These are phyloP conservation scores for Oryzias celebensis DNA, from an alignment of 2,113 vertebrate species.

Conservation along the genomic window DNA sequence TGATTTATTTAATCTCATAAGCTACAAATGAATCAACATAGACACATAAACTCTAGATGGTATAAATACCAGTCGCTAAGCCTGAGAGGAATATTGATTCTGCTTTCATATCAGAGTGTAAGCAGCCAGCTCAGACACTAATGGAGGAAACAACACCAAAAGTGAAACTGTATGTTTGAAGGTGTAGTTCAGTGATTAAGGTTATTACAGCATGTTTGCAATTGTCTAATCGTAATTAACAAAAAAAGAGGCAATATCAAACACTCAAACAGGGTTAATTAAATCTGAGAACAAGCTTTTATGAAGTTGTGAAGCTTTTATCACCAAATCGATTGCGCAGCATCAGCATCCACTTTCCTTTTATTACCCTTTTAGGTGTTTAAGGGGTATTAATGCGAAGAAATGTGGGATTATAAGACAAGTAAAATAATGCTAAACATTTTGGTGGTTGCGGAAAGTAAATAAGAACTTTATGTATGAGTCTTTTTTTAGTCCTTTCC, in stretches of 20 bases:
- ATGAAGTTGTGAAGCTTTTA: slow-evolving; percentile 39
- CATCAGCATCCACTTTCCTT: slow-evolving; percentile 32
- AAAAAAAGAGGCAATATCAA: not conserved
- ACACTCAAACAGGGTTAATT: slow-evolving; percentile 24
- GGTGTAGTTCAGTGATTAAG: not conserved
- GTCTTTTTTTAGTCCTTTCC: too few relatives aligned
- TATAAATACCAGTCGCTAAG: slow-evolving; percentile 36
- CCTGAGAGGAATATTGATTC: slow-evolving; percentile 42
- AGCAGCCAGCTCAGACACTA: too few relatives aligned
- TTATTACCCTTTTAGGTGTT: slow-evolving; percentile 46
- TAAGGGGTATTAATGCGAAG: slow-evolving; percentile 40
- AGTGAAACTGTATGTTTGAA: too few relatives aligned
- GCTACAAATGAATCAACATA: slow-evolving; percentile 25
- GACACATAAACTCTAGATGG: slow-evolving; percentile 24
- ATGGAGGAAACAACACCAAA: too few relatives aligned
- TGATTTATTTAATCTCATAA: slow-evolving; percentile 13
- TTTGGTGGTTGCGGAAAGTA: slow-evolving; percentile 17
- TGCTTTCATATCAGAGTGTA: not conserved
- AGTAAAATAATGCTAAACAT: slow-evolving; percentile 53
- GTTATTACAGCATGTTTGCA: not conserved
- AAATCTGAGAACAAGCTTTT: slow-evolving; percentile 35
- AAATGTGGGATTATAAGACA: slow-evolving; percentile 41
- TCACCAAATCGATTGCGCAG: slow-evolving; percentile 35
- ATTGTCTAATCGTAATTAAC: not conserved
- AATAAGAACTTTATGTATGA: too few relatives aligned